Base-by-base conservation (phyloP, 2,888 invertebrate species). In the Anthrax anthrax region DNA sequence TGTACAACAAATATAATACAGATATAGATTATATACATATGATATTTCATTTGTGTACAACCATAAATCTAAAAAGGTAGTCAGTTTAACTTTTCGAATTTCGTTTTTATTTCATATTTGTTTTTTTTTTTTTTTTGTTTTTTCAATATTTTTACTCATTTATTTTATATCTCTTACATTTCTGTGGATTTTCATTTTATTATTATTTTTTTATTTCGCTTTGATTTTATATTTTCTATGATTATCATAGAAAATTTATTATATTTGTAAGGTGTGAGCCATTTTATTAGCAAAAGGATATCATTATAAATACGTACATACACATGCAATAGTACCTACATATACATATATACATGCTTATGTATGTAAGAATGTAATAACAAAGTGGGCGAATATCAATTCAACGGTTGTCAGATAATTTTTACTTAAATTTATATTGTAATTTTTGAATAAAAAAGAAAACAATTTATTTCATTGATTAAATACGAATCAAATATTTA, bases 141-240 rank as follows among this genome's bases (percentile, higher is more conserved):
- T n/a, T n/a, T n/a, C n/a, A n/a, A n/a, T n/a, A n/a, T n/a, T n/a
- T n/a, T n/a, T n/a, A n/a, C n/a, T n/a, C n/a, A n/a, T n/a, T n/a
- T n/a, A n/a, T n/a, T n/a, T n/a, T 8, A 23, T 23, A 23, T 6
- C 4, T 23, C 23, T 23, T 6, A 23, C 4, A 23, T 23, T 23
- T 23, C 23, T 6, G 23, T 23, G 5, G 8, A 8, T 8, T 6
- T 23, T 23, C 8, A 8, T 6, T 6, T 23, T 8, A 23, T 23
- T 23, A 39, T 45, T 17, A 39, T 36, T 37, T 13, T 19, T 29
- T 32, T 32, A 14, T 17, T 27, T 42, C 41, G 41, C n/a, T n/a
- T n/a, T n/a, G n/a, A n/a, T n/a, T n/a, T n/a, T n/a, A n/a, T n/a
- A 42, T 46, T 46, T 46, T 42, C 40, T 46, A 32, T 32, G 46